These are phyloP conservation scores for Leptinotarsa tumamoca DNA, from an alignment of 2,888 invertebrate genomes.

Conservation along the genomic window DNA sequence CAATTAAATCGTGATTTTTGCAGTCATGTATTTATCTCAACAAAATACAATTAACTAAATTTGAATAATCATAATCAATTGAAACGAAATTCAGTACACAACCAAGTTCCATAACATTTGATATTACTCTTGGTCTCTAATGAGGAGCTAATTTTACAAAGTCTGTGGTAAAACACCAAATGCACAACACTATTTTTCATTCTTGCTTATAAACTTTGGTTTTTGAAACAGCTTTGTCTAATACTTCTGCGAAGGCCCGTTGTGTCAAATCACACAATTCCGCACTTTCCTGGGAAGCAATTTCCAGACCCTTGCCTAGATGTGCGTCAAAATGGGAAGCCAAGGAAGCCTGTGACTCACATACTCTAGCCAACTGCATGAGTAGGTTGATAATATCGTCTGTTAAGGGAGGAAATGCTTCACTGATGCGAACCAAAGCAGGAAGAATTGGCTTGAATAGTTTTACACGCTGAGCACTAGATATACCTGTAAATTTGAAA, in stretches of 20 bases:
- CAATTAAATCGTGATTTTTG: too few relatives aligned
- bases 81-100: too few relatives aligned
- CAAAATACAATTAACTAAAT: too few relatives aligned
- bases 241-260: slow-evolving; percentile 72
- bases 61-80: too few relatives aligned
- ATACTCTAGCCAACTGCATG: slow-evolving; percentile 86
- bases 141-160: too few relatives aligned
- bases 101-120: too few relatives aligned
- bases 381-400: slow-evolving; percentile 90
- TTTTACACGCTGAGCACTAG: slow-evolving; percentile 81
- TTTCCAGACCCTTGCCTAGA: slow-evolving; percentile 61
- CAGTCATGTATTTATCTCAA: too few relatives aligned
- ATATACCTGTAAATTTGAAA: slow-evolving; percentile 72
- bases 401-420: slow-evolving; percentile 91
- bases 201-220: slow-evolving; percentile 72
- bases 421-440: slow-evolving; percentile 86
- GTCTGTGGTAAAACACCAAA: too few relatives aligned
- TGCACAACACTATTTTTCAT: slow-evolving; percentile 27
- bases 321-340: slow-evolving; percentile 65
- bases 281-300: slow-evolving; percentile 61
- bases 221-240: slow-evolving; percentile 76
- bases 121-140: too few relatives aligned
- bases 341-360: slow-evolving; percentile 85
- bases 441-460: slow-evolving; percentile 88
- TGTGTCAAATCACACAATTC: slow-evolving; percentile 66